These are phyloP conservation scores for Rhinichthys klamathensis DNA, from an alignment of 2,113 vertebrate species.

Conservation along the genomic window DNA sequence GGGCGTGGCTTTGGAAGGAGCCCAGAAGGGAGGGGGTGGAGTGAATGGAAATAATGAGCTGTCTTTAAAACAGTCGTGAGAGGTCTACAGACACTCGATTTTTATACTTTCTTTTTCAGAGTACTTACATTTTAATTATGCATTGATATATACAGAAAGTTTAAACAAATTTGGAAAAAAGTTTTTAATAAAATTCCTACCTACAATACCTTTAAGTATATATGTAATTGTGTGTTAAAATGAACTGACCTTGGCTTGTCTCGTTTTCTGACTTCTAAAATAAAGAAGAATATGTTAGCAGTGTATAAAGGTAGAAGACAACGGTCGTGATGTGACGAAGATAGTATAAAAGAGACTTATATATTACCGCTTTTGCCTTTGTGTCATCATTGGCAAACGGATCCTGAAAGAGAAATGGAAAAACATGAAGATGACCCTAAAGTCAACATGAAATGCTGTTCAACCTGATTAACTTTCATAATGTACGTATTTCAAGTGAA, in stretches of 20 bases:
- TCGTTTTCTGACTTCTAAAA: slow-evolving; percentile 77
- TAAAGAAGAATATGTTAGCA: slow-evolving; percentile 14
- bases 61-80: too few relatives aligned
- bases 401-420: slow-evolving; percentile 70
- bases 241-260: slow-evolving; percentile 79
- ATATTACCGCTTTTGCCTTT: slow-evolving; percentile 70
- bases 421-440: background rate
- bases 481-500: background rate
- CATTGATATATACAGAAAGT: too few relatives aligned
- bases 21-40: too few relatives aligned
- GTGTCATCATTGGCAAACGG: slow-evolving; percentile 75
- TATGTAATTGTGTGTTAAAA: background rate
- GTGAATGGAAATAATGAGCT: too few relatives aligned
- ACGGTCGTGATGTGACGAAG: background rate
- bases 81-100: too few relatives aligned
- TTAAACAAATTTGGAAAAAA: too few relatives aligned
- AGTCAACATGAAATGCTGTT: background rate
- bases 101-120: too few relatives aligned
- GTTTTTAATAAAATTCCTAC: too few relatives aligned
- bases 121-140: too few relatives aligned
- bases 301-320: background rate
- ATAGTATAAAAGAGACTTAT: slow-evolving; percentile 20
- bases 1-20: too few relatives aligned
- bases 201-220: too few relatives aligned
- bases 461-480: background rate